These are phyloP conservation scores for Pagrus major DNA, from an alignment of 2,113 vertebrate genomes.

Conservation along the genomic window DNA sequence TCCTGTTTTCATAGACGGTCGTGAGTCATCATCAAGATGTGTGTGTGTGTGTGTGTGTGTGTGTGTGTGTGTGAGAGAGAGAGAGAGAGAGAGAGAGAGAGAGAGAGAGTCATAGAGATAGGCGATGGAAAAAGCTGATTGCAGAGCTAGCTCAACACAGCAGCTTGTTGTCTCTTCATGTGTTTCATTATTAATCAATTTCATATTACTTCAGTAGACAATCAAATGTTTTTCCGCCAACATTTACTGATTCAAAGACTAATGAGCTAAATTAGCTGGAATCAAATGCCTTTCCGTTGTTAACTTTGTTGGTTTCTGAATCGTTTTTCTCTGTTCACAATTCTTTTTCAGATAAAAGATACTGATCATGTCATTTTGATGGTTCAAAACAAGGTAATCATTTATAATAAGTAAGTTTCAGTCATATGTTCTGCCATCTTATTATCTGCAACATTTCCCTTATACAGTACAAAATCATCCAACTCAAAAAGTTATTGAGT, in stretches of 20 bases:
- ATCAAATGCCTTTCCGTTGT: background rate
- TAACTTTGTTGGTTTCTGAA: background rate
- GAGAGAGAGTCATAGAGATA: constrained; percentile 6
- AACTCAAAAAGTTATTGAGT: background rate
- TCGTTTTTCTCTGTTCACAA: background rate
- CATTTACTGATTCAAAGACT: background rate
- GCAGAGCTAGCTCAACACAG: background rate
- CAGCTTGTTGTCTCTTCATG: constrained; percentile 21
- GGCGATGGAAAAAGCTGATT: constrained; percentile 1
- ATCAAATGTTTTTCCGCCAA: background rate
- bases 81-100: too few relatives aligned
- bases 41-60: constrained; percentile 21
- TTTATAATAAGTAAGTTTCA: background rate
- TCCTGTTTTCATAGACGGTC: constrained; percentile 59
- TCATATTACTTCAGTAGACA: background rate
- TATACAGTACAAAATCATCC: background rate
- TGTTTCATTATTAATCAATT: constrained; percentile 1
- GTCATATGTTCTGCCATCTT: background rate
- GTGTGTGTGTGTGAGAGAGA: constrained; percentile 17
- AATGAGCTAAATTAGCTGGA: background rate
- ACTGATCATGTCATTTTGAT: background rate
- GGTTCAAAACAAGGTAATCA: background rate
- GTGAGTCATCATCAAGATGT: constrained; percentile 58
- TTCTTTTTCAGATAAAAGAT: background rate
- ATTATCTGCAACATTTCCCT: background rate